Base-by-base conservation (phyloP, 1,140 invertebrate genomes). In the Muscidifurax raptorellus region DNA sequence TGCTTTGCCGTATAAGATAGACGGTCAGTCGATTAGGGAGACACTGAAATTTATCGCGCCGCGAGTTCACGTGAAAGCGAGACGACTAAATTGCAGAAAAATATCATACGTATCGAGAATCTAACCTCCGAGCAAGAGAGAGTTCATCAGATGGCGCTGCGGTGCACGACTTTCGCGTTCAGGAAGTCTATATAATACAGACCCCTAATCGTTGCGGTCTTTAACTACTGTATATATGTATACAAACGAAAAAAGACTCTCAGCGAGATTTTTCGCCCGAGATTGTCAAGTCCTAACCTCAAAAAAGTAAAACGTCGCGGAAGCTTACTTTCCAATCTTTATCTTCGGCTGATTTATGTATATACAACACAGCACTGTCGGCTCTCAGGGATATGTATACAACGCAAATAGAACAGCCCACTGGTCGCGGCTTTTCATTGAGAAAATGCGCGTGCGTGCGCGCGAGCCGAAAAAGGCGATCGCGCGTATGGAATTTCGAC, bases 401-500 rank as follows among this genome's bases (percentile, higher is more conserved):
- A n/a, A n/a, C 52, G 15, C n/a, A 59, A 22, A 59, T 9, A 59
- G 52, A 59, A 59, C 22, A 22, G 52, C 0, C 52, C 52, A 59
- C 52, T n/a, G 52, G 2, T 59, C 22, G 15, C 5, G 22, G 52
- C 52, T 59, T 59, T 59, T n/a, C 22, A 59, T 59, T n/a, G 52
- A 59, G 52, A 0, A 3, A 52, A 18, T 18, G 15, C 52, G 22
- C 52, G 52, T 18, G 52, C 52, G 52, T 4, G 15, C 28, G 47
- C 5, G 47, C 47, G 47, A 12, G 22, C 52, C 22, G 22, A 59
- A 59, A 59, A 59, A 59, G 52, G 52, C 22, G 52, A 59, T 59
- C 22, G 18, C 18, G 52, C 52, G 52, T 59, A 59, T 36, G 72
- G 72, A 40, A 75, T 75, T 75, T 75, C 72, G 72, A 59, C 47